phyloP scores from a whole-genome alignment of 1,140 invertebrate genomes.

The Hesperophylax magnus region DNA sequence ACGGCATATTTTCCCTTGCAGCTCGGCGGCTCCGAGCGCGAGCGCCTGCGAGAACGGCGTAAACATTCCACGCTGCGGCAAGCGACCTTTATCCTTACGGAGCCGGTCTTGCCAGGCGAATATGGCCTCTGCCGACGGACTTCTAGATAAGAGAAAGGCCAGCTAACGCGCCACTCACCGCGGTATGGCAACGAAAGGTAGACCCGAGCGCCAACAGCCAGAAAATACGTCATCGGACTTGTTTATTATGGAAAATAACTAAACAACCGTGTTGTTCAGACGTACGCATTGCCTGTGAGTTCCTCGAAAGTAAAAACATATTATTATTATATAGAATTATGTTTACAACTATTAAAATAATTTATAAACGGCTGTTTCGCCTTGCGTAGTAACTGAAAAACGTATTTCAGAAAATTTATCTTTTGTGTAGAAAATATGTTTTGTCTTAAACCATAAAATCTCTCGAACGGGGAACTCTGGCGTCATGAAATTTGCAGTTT shows the following conservation, averaged over 20 bases:
- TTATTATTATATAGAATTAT: too few relatives aligned
- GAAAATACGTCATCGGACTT: not conserved
- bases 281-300: not conserved
- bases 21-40: slow-evolving; percentile 20
- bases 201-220: not conserved
- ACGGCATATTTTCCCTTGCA: slow-evolving; percentile 49
- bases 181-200: slow-evolving; percentile 28
- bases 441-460: too few relatives aligned
- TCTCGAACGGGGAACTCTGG: too few relatives aligned
- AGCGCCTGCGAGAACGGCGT: slow-evolving; percentile 7
- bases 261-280: not conserved
- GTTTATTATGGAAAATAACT: too few relatives aligned
- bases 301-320: too few relatives aligned
- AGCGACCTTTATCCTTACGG: slow-evolving; percentile 51
- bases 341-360: too few relatives aligned
- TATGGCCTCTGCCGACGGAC: slow-evolving; percentile 25
- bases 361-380: too few relatives aligned
- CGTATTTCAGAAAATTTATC: too few relatives aligned
- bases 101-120: slow-evolving; percentile 43
- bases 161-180: slow-evolving; percentile 39
- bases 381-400: too few relatives aligned
- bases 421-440: too few relatives aligned
- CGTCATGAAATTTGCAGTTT: too few relatives aligned
- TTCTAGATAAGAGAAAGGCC: slow-evolving; percentile 58
- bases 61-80: slow-evolving; percentile 6